Evolutionary conservation across 2,113 vertebrate species (phyloP).

Genomic region (Limanda limanda): DNA sequence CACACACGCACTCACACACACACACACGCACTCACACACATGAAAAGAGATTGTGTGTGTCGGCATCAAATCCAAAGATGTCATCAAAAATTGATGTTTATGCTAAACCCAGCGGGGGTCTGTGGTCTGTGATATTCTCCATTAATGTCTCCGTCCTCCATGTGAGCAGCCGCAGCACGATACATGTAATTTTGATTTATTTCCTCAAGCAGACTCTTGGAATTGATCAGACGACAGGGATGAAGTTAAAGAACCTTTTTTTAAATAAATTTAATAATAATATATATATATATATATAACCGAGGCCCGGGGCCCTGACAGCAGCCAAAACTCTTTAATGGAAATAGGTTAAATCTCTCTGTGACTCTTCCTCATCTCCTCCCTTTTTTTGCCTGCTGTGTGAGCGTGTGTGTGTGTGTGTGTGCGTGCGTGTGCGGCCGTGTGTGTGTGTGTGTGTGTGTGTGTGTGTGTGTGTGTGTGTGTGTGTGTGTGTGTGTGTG

Average conservation of each 20-base stretch:
- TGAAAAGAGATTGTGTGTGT: background rate
- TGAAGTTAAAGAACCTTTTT: conserved; percentile 36
- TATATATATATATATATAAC: conserved; percentile 19
- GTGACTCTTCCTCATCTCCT: conserved; percentile 53
- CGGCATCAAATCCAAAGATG: conserved; percentile 17
- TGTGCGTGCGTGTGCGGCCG: no score
- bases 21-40: background rate
- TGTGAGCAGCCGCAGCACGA: conserved; percentile 1
- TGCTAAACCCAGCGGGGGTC: conserved; percentile 12
- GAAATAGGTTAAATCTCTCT: conserved; percentile 70
- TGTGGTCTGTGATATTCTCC: conserved; percentile 33
- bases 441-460: conserved; percentile 29
- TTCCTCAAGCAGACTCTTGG: conserved; percentile 24
- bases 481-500: conserved; percentile 33
- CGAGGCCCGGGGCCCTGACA: conserved; percentile 47
- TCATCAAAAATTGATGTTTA: conserved; percentile 44
- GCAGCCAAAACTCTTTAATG: conserved; percentile 51
- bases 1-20: background rate
- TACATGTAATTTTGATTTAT: conserved; percentile 68
- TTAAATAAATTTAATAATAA: background rate
- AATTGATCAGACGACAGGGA: conserved; percentile 29
- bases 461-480: conserved; percentile 16
- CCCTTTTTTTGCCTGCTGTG: conserved; percentile 32
- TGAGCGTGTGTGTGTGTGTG: background rate
- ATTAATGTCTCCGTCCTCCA: conserved; percentile 35